Evolutionary conservation across 2,113 vertebrate genomes (phyloP).

Genomic region (Cranoglanis bouderius): DNA sequence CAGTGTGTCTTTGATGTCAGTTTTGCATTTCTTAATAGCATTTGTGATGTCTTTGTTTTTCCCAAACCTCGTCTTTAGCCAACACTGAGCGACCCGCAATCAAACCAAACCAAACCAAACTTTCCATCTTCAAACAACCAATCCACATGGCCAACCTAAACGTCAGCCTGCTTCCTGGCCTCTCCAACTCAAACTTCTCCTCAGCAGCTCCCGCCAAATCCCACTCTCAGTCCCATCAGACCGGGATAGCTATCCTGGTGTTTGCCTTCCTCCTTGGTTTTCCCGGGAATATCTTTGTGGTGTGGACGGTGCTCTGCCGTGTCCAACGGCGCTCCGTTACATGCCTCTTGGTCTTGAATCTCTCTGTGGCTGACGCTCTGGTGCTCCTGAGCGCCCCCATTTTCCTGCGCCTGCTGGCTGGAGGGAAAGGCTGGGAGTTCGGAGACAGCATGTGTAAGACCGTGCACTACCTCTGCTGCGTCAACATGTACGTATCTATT

Average conservation of each 20-base stretch:
- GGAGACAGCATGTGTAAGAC: constrained; percentile 77
- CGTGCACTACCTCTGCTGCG: constrained; percentile 80
- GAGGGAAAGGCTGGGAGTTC: constrained; percentile 76
- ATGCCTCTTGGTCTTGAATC: constrained; percentile 81
- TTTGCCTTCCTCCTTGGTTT: constrained; percentile 81
- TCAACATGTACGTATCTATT: constrained; percentile 90
- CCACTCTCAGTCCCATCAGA: constrained; percentile 41
- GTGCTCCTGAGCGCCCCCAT: constrained; percentile 83
- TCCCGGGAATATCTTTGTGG: constrained; percentile 83
- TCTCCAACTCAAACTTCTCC: background rate
- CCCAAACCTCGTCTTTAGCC: background rate
- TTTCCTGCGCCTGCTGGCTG: constrained; percentile 75
- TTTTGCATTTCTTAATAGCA: background rate
- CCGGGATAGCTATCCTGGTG: constrained; percentile 73
- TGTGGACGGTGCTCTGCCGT: constrained; percentile 81
- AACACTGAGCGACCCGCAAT: background rate
- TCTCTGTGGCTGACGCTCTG: constrained; percentile 78
- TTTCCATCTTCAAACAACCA: background rate
- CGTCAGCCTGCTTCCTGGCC: too few relatives aligned
- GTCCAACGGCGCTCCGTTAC: constrained; percentile 79
- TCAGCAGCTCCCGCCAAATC: background rate
- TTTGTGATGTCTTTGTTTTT: background rate
- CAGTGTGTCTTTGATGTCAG: background rate
- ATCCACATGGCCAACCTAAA: constrained; percentile 28
- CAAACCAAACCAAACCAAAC: too few relatives aligned